These are phyloP conservation scores for Drosophila parvula DNA, from an alignment of 1,140 invertebrate genomes.

Conservation along the genomic window DNA sequence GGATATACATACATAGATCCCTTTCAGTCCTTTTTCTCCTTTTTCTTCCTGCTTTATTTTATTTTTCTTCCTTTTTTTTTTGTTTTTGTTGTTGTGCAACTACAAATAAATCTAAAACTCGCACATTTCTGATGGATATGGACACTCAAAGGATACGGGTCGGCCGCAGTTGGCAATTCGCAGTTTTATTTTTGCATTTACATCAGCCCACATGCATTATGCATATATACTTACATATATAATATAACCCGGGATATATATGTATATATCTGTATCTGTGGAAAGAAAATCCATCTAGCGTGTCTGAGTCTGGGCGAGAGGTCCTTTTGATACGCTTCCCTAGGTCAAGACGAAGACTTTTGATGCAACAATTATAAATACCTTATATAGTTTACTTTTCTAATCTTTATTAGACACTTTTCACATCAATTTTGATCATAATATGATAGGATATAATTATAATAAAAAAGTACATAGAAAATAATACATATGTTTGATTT, in stretches of 20 bases:
- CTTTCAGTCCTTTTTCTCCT: constrained; percentile 23
- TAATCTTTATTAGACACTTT: too few relatives aligned
- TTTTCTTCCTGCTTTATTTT: constrained; percentile 1
- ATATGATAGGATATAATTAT: too few relatives aligned
- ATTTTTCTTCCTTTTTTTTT: not conserved
- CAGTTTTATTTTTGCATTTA: constrained; percentile 80
- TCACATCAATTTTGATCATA: too few relatives aligned
- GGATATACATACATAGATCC: constrained; percentile 19
- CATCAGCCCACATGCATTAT: constrained; percentile 78
- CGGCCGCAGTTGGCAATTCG: constrained; percentile 72
- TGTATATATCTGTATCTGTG: constrained; percentile 20
- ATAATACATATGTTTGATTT: not conserved
- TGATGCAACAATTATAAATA: too few relatives aligned
- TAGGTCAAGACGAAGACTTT: not conserved
- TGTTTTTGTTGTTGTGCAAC: constrained; percentile 50
- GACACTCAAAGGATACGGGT: constrained; percentile 63
- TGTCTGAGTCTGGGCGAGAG: not conserved
- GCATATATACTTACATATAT: constrained; percentile 49
- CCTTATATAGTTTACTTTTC: too few relatives aligned
- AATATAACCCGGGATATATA: constrained; percentile 3
- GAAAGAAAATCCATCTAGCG: constrained; percentile 12
- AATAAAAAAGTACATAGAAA: not conserved
- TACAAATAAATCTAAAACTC: constrained; percentile 82
- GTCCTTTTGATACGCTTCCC: constrained; percentile 17
- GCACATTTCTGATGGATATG: constrained; percentile 74